A percentile compares a stretch with the other conserved stretches of the same genome.
Evolutionary conservation across 2,888 invertebrate species (phyloP).

Genomic region (Nematopogon swammerdamellus): DNA sequence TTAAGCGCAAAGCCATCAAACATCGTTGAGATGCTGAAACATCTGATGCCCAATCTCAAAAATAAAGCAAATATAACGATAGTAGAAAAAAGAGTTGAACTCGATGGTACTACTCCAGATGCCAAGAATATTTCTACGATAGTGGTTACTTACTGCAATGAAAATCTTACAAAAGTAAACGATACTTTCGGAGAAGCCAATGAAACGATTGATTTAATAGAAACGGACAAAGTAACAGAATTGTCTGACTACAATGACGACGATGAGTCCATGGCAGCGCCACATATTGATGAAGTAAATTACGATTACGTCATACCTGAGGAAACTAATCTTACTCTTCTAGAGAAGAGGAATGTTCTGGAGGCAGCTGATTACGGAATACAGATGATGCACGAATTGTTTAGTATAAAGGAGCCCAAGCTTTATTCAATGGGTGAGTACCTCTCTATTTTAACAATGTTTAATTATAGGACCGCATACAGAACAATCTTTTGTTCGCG

Average conservation of each 20-base stretch:
- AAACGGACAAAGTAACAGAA: conserved; percentile 13
- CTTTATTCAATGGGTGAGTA: conserved; percentile 66
- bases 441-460: too few relatives aligned
- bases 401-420: conserved; percentile 63
- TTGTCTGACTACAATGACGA: conserved; percentile 6
- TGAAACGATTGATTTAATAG: not conserved
- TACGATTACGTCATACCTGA: conserved; percentile 11
- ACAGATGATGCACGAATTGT: conserved; percentile 63
- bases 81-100: conserved; percentile 37
- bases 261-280: conserved; percentile 15
- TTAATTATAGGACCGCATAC: too few relatives aligned
- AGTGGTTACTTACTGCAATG: conserved; percentile 41
- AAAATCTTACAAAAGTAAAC: conserved; percentile 24
- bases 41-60: conserved; percentile 45
- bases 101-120: conserved; percentile 32
- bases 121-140: conserved; percentile 44
- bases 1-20: conserved; percentile 24
- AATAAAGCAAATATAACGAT: conserved; percentile 39
- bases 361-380: conserved; percentile 68
- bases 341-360: conserved; percentile 47
- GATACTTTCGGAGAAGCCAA: not conserved
- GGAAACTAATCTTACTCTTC: conserved; percentile 19
- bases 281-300: conserved; percentile 13
- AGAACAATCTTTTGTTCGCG: too few relatives aligned
- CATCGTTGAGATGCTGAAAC: conserved; percentile 41